phyloP scores from a whole-genome alignment of 2,888 invertebrate species.

The Cheilosia vulpina region DNA sequence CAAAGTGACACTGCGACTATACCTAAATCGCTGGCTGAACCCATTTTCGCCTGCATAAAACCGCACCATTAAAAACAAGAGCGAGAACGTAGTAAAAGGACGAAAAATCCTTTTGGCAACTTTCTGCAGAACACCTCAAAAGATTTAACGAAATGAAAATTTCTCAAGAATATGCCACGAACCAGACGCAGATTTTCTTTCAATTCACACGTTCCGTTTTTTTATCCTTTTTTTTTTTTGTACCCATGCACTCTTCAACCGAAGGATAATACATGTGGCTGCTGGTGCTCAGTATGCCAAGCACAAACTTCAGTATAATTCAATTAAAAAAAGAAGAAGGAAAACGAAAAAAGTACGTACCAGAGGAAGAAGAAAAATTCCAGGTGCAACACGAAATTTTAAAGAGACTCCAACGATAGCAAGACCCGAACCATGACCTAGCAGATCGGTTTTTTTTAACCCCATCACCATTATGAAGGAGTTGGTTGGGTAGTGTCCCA shows the following conservation, averaged over 20 bases:
- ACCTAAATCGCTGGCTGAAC: constrained; percentile 23
- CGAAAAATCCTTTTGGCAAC: constrained; percentile 21
- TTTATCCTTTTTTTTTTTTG: neutral
- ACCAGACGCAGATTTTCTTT: constrained; percentile 66
- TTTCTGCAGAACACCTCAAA: constrained; percentile 44
- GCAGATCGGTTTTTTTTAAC: constrained; percentile 40
- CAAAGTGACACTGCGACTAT: constrained; percentile 17
- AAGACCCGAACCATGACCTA: constrained; percentile 64
- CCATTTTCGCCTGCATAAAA: constrained; percentile 39
- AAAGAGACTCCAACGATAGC: constrained; percentile 58
- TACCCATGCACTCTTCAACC: neutral
- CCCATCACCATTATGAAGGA: constrained; percentile 25
- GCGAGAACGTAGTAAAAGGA: constrained; percentile 16
- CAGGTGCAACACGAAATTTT: constrained; percentile 69
- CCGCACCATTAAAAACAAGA: neutral
- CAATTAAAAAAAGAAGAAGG: constrained; percentile 58
- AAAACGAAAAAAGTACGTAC: neutral
- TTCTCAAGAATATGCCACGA: constrained; percentile 48
- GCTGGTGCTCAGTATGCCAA: constrained; percentile 54
- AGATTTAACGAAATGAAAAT: constrained; percentile 51
- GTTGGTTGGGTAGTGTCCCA: neutral
- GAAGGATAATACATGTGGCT: constrained; percentile 53
- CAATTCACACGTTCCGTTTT: constrained; percentile 60
- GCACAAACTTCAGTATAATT: constrained; percentile 70
- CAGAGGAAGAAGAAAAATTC: constrained; percentile 16